Evolutionary conservation across 2,888 invertebrate genomes (phyloP), one percentile per base, ranked within the genome.

Genomic region (Athalia cordata): DNA sequence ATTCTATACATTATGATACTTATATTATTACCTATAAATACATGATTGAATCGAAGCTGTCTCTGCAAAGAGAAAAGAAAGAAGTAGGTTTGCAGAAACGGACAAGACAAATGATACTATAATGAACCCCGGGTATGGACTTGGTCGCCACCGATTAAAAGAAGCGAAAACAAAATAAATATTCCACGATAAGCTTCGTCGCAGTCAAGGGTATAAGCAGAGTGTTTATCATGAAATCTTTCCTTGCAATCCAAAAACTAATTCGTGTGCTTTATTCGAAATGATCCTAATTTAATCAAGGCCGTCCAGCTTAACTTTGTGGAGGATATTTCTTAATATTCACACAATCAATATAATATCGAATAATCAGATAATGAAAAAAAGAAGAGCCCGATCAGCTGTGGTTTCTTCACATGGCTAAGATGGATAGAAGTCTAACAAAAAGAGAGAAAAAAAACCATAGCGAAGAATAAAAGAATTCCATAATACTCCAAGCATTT

Each of bases 301-400:
- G 89, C 90, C 90, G 90, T 90, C 90, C 90, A 90, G 87, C 89
- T 89, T 89, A 87, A 88, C 87, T 87, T 86, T 85, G 87, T 87
- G 87, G 59, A 89, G 86, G 86, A 89, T 89, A 89, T 88, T 87
- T 87, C 86, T 86, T 87, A 84, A 86, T 49, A 43, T 72, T 47
- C 11, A 62, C 89, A 90, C 43, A 62, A 29, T 9, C 6, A 29
- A 62, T 8, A 62, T 62, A 62, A 9, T 62, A 9, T 13, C 15
- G 3, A 9, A 66, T 13, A 66, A 49, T 66, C 66, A 66, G 15
- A 66, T n/a, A 1, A 1, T 9, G 52, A 3, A 3, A 29, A 52
- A 9, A 49, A 66, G 49, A 47, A n/a, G 68, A 68, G 43, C 55
- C 47, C 11, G 15, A 52, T 15, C 3, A 45, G 59, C 47, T 59